Evolutionary conservation across 1,140 invertebrate genomes (phyloP), one percentile per base, ranked within the genome.

Genomic region (Microplitis mediator): DNA sequence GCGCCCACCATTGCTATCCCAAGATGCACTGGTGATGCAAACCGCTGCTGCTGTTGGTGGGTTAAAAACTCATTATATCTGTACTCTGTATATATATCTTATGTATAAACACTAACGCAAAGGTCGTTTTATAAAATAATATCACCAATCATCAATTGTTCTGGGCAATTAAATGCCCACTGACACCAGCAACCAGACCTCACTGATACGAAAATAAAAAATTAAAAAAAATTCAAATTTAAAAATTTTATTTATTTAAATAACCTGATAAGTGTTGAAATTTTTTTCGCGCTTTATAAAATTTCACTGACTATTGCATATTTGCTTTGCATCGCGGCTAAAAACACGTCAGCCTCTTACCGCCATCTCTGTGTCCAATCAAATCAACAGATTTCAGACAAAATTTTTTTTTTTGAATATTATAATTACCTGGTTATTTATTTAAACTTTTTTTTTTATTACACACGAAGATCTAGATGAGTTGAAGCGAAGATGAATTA

Each of bases 1-100:
- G 90, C 90, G 90, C 90, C 90, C 89, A 90, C 90, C 90, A 91
- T 91, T 90, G 88, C 88, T 87, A 86, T 88, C 89, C 90, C 89
- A 90, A 82, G 87, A 86, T 87, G 81, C 86, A 81, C 8, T 45
- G 39, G 39, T 23, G 11, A 78, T 77, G 76, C 79, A 76, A 78
- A 75, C 78, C 73, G 78, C 78, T 74, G 72, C 77, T 71, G 76
- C 77, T 82, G 80, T 75, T 73, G 80, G 80, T 72, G 77, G 72
- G 71, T 73, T 58, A 65, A 77, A 79, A 80, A 74, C 6, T 23
- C 23, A 23, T 23, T 23, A 23, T 23, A 23, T 23, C 23, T 23
- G 23, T 23, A 23, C 23, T 23, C 23, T 45, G 39, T 45, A 45
- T 39, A n/a, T 39, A 39, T 45, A 45, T 45, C 39, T 45, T 3